A percentile compares a stretch with the other conserved stretches of the same genome.
phyloP scores from a whole-genome alignment of 2,113 vertebrate genomes.

The Setophaga petechia region DNA sequence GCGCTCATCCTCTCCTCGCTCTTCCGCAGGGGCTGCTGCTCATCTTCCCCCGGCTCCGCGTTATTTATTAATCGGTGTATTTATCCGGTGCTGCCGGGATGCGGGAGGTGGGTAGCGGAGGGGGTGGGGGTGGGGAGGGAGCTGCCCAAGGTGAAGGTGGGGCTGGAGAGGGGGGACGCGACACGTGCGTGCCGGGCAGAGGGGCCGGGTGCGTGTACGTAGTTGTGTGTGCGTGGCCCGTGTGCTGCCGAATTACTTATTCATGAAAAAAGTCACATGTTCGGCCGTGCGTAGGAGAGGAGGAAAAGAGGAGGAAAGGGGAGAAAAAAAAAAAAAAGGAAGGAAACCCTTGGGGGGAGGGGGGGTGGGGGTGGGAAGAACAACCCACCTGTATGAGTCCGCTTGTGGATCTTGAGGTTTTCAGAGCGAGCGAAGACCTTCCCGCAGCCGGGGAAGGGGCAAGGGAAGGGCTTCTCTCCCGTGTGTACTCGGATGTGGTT shows the following conservation, averaged over 20 bases:
- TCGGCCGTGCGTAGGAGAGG: not conserved
- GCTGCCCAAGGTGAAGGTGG: not conserved
- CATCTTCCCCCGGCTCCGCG: not conserved
- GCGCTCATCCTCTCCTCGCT: not conserved
- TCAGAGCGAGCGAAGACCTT: conserved; percentile 97
- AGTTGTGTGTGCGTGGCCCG: conserved; percentile 19
- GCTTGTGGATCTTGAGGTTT: conserved; percentile 97
- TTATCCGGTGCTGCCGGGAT: not conserved
- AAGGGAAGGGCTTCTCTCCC: conserved; percentile 51
- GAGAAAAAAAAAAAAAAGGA: not conserved
- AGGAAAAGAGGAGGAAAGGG: not conserved
- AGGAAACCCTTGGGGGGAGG: too few species aligned
- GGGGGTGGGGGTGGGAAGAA: not conserved
- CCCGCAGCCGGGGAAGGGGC: conserved; percentile 69
- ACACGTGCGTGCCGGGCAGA: conserved; percentile 18
- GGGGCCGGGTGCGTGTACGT: conserved; percentile 25
- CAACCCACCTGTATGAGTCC: conserved; percentile 95
- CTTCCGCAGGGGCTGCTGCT: not conserved
- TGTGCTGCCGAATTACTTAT: conserved; percentile 75
- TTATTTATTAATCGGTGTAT: not conserved
- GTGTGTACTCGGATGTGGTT: conserved; percentile 96
- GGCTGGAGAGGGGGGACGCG: not conserved
- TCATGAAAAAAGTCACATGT: conserved; percentile 79
- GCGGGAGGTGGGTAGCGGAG: not conserved
- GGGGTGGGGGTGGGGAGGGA: conserved; percentile 62